A percentile compares a stretch with the other conserved stretches of the same genome.
Conservation (phyloP, 2,888 invertebrate genomes). For the Harpalus rufipes region DNA sequence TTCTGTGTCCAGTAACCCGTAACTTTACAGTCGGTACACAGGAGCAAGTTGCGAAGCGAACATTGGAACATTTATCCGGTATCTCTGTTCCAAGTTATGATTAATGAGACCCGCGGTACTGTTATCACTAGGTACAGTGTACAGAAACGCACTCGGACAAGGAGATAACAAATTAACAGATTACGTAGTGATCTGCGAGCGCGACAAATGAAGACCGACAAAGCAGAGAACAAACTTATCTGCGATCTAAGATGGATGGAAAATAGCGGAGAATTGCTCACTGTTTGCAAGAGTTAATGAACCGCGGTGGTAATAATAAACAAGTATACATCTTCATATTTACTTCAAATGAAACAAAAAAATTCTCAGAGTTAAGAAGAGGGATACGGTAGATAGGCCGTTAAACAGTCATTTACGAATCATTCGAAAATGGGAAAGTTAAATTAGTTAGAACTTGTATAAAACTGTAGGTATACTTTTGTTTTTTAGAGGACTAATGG, state of each 20-base stretch:
- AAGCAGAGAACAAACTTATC: conserved; percentile 27
- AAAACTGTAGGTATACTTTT: no score
- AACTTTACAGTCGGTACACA: conserved; percentile 45
- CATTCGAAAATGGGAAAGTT: no score
- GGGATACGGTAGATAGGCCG: no score
- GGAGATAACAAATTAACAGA: conserved; percentile 52
- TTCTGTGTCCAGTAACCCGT: conserved; percentile 8
- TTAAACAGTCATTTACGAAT: no score
- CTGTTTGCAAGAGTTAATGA: background rate
- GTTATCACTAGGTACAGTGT: conserved; percentile 54
- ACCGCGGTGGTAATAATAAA: no score
- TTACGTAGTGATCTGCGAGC: conserved; percentile 53
- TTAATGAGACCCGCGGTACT: conserved; percentile 45
- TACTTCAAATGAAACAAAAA: no score
- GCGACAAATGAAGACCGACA: conserved; percentile 15
- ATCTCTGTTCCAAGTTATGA: conserved; percentile 57
- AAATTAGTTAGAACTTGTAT: no score
- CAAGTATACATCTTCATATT: no score
- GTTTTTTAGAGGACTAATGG: no score
- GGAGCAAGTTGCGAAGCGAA: conserved; percentile 41
- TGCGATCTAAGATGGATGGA: conserved; percentile 21
- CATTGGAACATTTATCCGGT: conserved; percentile 51
- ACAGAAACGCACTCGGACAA: conserved; percentile 29
- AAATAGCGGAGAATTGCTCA: background rate
- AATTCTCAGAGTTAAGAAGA: no score